Evolutionary conservation across 2,888 invertebrate species (phyloP).

Genomic region (Epicampocera succincta): DNA sequence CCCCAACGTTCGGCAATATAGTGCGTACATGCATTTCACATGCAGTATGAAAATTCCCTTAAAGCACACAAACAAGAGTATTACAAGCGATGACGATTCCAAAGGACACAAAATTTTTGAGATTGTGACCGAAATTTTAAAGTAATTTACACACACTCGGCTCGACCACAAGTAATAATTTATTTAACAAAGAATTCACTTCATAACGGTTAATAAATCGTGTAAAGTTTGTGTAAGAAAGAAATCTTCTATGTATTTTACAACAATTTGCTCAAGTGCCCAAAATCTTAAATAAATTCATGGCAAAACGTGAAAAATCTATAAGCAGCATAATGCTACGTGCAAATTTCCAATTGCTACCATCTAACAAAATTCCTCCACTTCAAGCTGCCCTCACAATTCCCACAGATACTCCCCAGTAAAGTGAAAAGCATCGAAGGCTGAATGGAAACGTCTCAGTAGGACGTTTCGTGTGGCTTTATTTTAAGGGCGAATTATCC

Average conservation of each 20-base stretch:
- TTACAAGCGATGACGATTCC: constrained; percentile 56
- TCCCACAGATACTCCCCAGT: constrained; percentile 41
- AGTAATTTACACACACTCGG: constrained; percentile 8
- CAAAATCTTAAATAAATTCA: constrained; percentile 59
- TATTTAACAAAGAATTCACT: constrained; percentile 17
- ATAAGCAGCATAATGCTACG: constrained; percentile 57
- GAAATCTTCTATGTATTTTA: constrained; percentile 24
- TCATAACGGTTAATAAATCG: constrained; percentile 43
- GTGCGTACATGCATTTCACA: no score
- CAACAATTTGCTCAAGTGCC: constrained; percentile 60
- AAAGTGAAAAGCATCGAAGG: no score
- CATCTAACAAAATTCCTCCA: neutral
- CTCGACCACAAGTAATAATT: constrained; percentile 38
- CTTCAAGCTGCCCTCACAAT: constrained; percentile 48
- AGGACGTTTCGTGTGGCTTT: constrained; percentile 74
- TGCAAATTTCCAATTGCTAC: constrained; percentile 8
- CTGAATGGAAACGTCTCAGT: constrained; percentile 72
- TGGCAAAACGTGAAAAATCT: constrained; percentile 61
- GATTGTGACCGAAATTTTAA: constrained; percentile 42
- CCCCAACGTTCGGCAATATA: no score
- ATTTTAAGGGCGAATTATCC: constrained; percentile 80
- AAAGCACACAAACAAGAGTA: neutral
- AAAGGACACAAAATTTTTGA: constrained; percentile 18
- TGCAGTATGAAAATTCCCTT: no score
- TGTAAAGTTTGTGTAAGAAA: constrained; percentile 5